Evolutionary conservation across 2,888 invertebrate genomes (phyloP), one percentile per base, ranked within the genome.

Genomic region (Hypselothyrea guttata): DNA sequence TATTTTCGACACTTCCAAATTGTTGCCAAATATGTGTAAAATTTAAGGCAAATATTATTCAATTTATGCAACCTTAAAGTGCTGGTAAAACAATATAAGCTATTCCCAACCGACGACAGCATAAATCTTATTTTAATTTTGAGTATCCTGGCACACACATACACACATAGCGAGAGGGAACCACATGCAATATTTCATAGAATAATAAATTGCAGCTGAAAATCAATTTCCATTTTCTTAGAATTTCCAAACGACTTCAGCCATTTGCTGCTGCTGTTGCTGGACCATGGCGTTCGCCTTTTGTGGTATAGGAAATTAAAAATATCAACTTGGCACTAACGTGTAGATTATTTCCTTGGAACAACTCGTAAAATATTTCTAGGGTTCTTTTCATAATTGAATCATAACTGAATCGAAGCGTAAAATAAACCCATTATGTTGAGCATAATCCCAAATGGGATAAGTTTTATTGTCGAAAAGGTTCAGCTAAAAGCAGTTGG

Each of bases 281-380:
- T 54, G 76, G 74, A 22, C 22, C 22, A 4, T 22, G 5, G 22
- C 22, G 2, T 22, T 22, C 12, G 4, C 51, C 18, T 66, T 22
- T 7, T 68, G 58, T 55, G 56, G 13, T 61, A 49, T 56, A 78
- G 75, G 79, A 83, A 83, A 79, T 83, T 79, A 79, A 72, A 69
- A 59, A 59, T 22, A 28, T 53, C 38, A 63, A 55, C 40, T 60
- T 54, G 63, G 45, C 42, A 71, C 61, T 56, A 58, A 45, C 53
- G 13, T 42, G 30, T 12, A 42, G 18, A 44, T 58, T 55, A 59
- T 13, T 12, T 48, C 8, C 38, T 16, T 18, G 9, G 16, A 7
- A 18, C 11, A 5, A 7, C 9, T 22, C 22, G 5, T 22, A 2
- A 22, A 22, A 22, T 22, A 22, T 22, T 22, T 22, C 5, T 22